A percentile compares a stretch with the other conserved stretches of the same genome.
These are phyloP conservation scores for Oryzias dopingdopingensis DNA, from an alignment of 2,797 vertebrate genomes.

Conservation along the genomic window DNA sequence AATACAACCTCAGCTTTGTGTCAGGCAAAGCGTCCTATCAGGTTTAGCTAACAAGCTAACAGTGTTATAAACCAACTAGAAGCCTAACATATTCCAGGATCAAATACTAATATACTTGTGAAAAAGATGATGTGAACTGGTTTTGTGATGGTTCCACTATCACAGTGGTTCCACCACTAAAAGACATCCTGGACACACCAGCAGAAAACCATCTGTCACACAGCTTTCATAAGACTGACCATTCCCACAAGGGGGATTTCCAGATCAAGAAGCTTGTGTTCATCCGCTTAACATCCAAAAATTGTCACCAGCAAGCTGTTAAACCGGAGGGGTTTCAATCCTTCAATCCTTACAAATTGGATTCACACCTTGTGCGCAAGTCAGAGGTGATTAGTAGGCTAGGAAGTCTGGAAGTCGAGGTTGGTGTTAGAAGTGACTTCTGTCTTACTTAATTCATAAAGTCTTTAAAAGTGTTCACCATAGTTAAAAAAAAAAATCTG, in stretches of 20 bases:
- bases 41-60: too few species aligned
- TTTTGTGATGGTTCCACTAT: neutral
- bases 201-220: constrained; percentile 67
- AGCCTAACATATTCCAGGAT: too few species aligned
- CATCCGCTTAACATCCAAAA: constrained; percentile 74
- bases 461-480: constrained; percentile 37
- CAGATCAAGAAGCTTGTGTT: constrained; percentile 70
- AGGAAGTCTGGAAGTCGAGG: constrained; percentile 36
- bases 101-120: neutral
- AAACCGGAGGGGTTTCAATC: constrained; percentile 56
- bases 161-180: neutral
- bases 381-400: constrained; percentile 43
- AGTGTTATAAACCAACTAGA: too few species aligned
- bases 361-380: constrained; percentile 71
- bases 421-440: constrained; percentile 53
- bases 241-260: constrained; percentile 66
- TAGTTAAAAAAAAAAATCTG: constrained; percentile 1
- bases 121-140: constrained; percentile 9
- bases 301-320: constrained; percentile 73
- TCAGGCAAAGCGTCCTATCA: too few species aligned
- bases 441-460: constrained; percentile 53
- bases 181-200: constrained; percentile 15
- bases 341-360: constrained; percentile 74
- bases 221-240: constrained; percentile 55
- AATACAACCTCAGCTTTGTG: too few species aligned